These are phyloP conservation scores for Callithrix jacchus DNA, from an alignment of 2,113 vertebrate species.

Conservation along the genomic window DNA sequence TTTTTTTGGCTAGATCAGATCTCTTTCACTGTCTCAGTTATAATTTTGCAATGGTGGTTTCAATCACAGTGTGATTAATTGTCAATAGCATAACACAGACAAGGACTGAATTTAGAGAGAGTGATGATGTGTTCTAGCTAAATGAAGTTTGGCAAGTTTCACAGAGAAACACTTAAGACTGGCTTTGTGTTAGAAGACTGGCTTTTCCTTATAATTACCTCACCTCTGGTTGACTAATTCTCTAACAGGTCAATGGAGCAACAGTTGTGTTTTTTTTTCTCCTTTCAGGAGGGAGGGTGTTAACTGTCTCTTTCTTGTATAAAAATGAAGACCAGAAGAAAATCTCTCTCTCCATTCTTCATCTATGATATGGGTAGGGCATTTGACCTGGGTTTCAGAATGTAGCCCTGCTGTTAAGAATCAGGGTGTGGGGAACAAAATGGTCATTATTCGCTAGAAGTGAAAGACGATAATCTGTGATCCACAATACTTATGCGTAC, in stretches of 20 bases:
- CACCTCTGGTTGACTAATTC: neutral
- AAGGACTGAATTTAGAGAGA: neutral
- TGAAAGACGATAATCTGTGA: constrained; percentile 4
- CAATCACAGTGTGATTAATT: neutral
- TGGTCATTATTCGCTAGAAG: constrained; percentile 3
- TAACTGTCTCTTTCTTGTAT: neutral
- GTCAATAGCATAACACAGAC: neutral
- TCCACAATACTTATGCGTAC: neutral
- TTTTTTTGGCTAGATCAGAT: too few relatives aligned
- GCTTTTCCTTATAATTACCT: neutral
- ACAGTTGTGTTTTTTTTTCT: neutral
- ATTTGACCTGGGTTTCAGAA: constrained; percentile 1
- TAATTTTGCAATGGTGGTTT: too few relatives aligned
- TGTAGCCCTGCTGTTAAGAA: neutral
- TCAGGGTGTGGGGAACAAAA: neutral
- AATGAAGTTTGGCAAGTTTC: neutral
- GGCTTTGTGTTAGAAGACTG: neutral
- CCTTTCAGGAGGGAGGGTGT: neutral
- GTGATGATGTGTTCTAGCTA: neutral
- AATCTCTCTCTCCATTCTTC: neutral
- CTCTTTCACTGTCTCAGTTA: too few relatives aligned
- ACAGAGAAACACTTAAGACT: neutral
- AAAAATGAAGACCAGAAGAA: neutral
- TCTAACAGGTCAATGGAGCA: neutral
- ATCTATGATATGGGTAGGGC: neutral